Evolutionary conservation across 2,797 vertebrate species (phyloP).

Genomic region (Aldrovandia affinis): DNA sequence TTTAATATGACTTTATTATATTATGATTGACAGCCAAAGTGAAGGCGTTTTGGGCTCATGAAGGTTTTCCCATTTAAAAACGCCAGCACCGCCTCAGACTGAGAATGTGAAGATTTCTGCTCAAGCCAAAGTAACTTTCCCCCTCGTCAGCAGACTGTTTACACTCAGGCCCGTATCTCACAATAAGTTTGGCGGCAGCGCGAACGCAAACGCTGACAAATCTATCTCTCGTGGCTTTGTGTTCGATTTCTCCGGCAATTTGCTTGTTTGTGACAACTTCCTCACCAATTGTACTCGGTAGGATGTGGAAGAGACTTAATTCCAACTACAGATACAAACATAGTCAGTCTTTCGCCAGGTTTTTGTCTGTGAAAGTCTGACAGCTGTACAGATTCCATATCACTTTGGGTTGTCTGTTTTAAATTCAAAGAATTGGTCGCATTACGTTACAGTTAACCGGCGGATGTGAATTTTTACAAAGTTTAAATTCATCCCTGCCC

Average conservation of each 20-base stretch:
- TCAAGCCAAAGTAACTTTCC: background rate
- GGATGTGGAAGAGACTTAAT: background rate
- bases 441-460: too few relatives aligned
- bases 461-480: background rate
- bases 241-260: background rate
- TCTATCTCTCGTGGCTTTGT: constrained; percentile 16
- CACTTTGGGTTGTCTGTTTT: background rate
- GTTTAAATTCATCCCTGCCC: background rate
- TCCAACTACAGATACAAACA: background rate
- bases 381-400: background rate
- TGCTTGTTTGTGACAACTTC: background rate
- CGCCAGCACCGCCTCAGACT: constrained; percentile 8
- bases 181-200: background rate
- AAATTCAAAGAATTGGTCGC: background rate
- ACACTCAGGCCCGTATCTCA: constrained; percentile 31
- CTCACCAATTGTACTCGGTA: background rate
- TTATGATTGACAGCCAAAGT: constrained; percentile 29
- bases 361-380: background rate
- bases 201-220: constrained; percentile 21
- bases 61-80: constrained; percentile 21
- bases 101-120: constrained; percentile 21
- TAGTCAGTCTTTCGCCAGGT: background rate
- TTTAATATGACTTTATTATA: background rate
- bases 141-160: constrained; percentile 28
- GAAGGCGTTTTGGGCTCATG: constrained; percentile 3